These are phyloP conservation scores for Onthophagus sagittarius DNA, from an alignment of 2,888 invertebrate genomes.

Conservation along the genomic window DNA sequence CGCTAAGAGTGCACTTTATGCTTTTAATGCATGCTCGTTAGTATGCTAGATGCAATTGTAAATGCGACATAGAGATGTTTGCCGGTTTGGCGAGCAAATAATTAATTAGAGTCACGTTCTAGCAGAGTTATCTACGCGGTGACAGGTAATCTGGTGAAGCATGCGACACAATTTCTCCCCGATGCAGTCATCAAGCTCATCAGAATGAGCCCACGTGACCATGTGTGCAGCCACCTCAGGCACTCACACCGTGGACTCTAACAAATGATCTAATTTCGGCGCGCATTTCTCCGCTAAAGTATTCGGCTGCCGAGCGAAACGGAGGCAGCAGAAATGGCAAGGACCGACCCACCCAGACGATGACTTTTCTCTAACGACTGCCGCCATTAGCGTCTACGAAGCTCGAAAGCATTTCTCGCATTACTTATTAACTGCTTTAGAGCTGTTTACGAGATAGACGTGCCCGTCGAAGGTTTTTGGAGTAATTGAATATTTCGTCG, in stretches of 20 bases:
- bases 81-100: neutral
- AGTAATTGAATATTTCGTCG: neutral
- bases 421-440: neutral
- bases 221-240: neutral
- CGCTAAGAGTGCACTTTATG: neutral
- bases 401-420: neutral
- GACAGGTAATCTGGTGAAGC: neutral
- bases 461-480: neutral
- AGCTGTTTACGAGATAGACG: neutral
- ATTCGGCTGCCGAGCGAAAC: conserved; percentile 1
- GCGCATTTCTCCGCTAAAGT: conserved; percentile 10
- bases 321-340: neutral
- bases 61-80: neutral
- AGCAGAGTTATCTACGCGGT: neutral
- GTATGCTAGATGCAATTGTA: neutral
- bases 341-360: conserved; percentile 8
- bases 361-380: conserved; percentile 11
- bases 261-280: conserved; percentile 14
- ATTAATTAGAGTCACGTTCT: neutral
- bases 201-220: neutral
- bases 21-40: neutral
- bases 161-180: neutral
- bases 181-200: neutral
- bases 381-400: conserved; percentile 6
- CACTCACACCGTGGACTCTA: neutral